Evolutionary conservation across 1,140 invertebrate genomes (phyloP), one percentile per base, ranked within the genome.

Genomic region (Sycophila sp.): DNA sequence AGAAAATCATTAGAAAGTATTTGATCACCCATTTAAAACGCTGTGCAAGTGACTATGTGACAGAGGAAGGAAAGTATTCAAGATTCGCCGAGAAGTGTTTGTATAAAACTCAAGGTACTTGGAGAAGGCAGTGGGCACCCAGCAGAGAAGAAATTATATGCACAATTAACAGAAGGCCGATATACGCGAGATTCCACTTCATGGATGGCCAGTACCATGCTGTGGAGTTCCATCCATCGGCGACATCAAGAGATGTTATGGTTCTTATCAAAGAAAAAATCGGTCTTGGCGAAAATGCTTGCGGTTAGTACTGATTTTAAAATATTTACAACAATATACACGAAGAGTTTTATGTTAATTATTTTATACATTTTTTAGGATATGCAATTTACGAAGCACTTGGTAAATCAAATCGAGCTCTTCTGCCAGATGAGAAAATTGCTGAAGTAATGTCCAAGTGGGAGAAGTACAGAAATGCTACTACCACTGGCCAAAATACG

Each of bases 381-480:
- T 95, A 94, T 81, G 91, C 93, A 15, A 88, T 94, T 47, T 95
- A 94, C 83, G 93, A 94, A 77, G 90, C 94, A 28, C 88, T 93
- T 59, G 94, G 94, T 4, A 90, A 89, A 42, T 93, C 93, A 40
- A 96, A 98, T 80, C 88, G 96, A 65, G 94, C 93, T 75, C 87
- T 98, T 75, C 87, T 92, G 13, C 88, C 90, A 2, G 93, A 94
- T 76, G 96, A 98, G 81, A 95, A 97, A 78, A 91, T 97, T 13
- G 94, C 95, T 3, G 97, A 98, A 83, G 95, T 97, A 15, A 93
- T 98, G 89, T 95, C 96, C 0, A 95, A 96, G 83, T 98, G 97
- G 96, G 97, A 98, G 83, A 90, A 93, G 73, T 94, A 94, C 69
- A 88, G 92, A 69, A 86, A 86, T n/a, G 87, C 89, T 22, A 89